phyloP scores from a whole-genome alignment of 2,113 vertebrate species.

The Equus przewalskii region DNA sequence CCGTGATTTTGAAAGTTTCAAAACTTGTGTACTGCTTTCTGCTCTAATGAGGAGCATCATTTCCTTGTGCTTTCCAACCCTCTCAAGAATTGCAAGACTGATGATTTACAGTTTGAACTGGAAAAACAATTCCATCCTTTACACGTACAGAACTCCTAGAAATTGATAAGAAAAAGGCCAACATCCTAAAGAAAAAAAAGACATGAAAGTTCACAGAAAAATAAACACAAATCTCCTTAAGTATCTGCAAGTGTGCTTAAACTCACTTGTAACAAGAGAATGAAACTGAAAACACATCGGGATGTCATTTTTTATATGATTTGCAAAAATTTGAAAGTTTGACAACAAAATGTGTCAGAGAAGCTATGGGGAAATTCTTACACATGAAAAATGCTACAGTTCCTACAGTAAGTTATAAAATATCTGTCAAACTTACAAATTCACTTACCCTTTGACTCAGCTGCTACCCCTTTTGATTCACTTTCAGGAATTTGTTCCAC shows the following conservation, averaged over 20 bases:
- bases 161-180: background rate
- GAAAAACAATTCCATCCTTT: background rate
- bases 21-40: background rate
- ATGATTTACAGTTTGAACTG: background rate
- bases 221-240: background rate
- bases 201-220: background rate
- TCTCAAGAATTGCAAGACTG: background rate
- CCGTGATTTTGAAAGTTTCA: background rate
- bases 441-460: background rate
- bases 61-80: background rate
- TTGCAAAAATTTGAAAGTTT: background rate
- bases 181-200: background rate
- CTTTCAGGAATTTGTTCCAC: background rate
- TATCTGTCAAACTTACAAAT: background rate
- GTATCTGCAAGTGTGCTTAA: background rate
- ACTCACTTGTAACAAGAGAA: background rate
- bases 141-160: background rate
- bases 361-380: background rate
- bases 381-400: background rate
- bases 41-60: background rate
- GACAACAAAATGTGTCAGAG: background rate
- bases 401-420: background rate
- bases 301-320: background rate
- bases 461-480: background rate
- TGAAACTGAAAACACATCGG: background rate